Base-by-base conservation (phyloP, 2,888 invertebrate genomes). In the Drosophila tripunctata region DNA sequence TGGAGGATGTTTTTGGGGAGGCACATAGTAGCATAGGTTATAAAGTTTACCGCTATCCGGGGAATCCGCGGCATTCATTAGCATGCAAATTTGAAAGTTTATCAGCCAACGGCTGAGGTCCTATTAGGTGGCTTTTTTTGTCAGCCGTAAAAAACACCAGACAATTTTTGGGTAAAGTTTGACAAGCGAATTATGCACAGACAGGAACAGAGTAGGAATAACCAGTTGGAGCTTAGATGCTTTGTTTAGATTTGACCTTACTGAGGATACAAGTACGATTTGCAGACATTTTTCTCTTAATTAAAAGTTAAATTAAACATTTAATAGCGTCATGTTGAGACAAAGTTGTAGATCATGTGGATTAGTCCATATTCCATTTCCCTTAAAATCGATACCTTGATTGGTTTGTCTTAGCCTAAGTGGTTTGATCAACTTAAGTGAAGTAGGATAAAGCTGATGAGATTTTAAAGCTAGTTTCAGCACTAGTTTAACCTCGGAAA, bases 351-450 rank as follows among this genome's bases (percentile, higher is more conserved):
- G 95, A 92, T 98, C 97, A 67, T 98, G 85, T 17, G 93, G 90
- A 88, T 99, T 99, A 5, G 98, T 98, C 99, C 99, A 99, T 0
- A 99, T 99, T 0, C 99, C 99, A 89, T 99, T 99, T 0, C 96
- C 96, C 89, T 96, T 97, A 4, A 94, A n/a, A 30, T 30, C 5
- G 6, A n/a, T 93, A 6, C n/a, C 3, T 96, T 91, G 83, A 2
- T 15, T 3, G 17, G 1, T 2, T 24, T 95, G 95, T 1, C 94
- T 93, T 75, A 95, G 95, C 2, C 8, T 7, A 6, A 12, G 5
- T 3, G 33, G 8, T 0, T 7, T 93, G 1, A 94, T 94, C 35
- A 94, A 90, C 17, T 93, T 94, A 50, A 96, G 92, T 56, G 94
- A 93, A 24, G 93, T 92, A 0, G 96, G 96, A 89, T 93, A 96